Conservation (phyloP, 2,113 vertebrate genomes). For the Myiopsitta monachus region DNA sequence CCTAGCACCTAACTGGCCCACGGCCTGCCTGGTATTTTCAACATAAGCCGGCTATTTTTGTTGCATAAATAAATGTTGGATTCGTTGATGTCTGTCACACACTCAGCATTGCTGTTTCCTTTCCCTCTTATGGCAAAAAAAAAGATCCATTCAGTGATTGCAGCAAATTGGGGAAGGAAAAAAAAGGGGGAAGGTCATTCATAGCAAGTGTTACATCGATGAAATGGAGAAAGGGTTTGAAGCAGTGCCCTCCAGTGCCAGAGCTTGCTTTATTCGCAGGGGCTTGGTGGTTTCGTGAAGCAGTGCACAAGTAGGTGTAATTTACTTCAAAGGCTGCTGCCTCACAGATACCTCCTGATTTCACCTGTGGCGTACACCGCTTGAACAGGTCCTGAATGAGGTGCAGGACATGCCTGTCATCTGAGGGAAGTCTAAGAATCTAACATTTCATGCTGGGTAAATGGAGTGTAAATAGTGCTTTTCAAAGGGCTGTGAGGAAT, state of each 20-base stretch:
- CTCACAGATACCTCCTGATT: neutral
- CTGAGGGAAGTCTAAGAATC: neutral
- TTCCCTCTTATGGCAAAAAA: neutral
- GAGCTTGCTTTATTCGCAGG: neutral
- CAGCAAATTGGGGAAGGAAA: neutral
- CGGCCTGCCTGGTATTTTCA: neutral
- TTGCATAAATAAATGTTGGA: neutral
- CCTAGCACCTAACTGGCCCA: neutral
- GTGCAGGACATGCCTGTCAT: neutral
- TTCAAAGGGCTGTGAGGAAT: neutral
- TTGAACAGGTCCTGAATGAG: neutral
- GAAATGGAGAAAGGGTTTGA: neutral
- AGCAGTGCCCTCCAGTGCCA: neutral
- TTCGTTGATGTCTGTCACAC: neutral
- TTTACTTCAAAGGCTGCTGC: neutral
- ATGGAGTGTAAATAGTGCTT: neutral
- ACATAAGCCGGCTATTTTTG: neutral
- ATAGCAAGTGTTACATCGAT: neutral
- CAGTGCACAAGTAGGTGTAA: neutral
- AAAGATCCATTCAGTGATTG: neutral
- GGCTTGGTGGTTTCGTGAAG: neutral
- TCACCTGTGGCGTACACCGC: neutral
- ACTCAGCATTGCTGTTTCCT: neutral
- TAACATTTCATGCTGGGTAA: neutral
- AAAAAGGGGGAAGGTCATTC: neutral